Base-by-base conservation (phyloP, 2,113 vertebrate species). In the Hippocampus mohnikei region DNA sequence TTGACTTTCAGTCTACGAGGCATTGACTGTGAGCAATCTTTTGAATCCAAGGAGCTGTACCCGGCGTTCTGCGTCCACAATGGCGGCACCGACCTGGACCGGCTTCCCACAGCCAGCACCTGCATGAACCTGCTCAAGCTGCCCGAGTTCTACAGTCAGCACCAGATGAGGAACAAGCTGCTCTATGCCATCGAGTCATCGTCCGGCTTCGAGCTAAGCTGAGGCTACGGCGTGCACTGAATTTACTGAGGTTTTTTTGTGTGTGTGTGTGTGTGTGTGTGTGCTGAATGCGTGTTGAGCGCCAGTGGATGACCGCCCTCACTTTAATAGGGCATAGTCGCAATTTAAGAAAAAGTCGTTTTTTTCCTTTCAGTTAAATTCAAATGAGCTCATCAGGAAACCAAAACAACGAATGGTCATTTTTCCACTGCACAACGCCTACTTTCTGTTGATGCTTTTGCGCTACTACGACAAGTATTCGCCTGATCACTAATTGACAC, bases 111-210 rank as follows among this genome's bases (percentile, higher is more conserved):
- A 1, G 96, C 97, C 91, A 98, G 97, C 89, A 99, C 97, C 85
- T 99, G 97, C 92, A 99, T 99, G 97, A 99, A 99, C 92, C 94
- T 99, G 78, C 93, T 99, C 71, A 99, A 99, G 86, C 95, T 99
- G 29, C 97, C 97, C 0, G 97, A 98, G 88, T 99, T 99, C 88
- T 95, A 93, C 18, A 96, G 98, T 0, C 91, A 95, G 80, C 89
- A 94, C 2, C 92, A 95, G 68, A 95, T 99, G 95, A 94, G 93
- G 65, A 96, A 94, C 89, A 99, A 99, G 79, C 94, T 99, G 25
- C 93, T 98, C 18, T 99, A 99, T 5, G 97, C 97, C 85, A 95
- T 99, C 40, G 97, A 98, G 91, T 98, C 97, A 37, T 95, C 97
- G 0, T 95, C 97, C 2, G 97, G 97, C 71, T 99, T 99, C 73